Conservation (phyloP, 2,797 vertebrate genomes). For the Enteromius argenteus region DNA sequence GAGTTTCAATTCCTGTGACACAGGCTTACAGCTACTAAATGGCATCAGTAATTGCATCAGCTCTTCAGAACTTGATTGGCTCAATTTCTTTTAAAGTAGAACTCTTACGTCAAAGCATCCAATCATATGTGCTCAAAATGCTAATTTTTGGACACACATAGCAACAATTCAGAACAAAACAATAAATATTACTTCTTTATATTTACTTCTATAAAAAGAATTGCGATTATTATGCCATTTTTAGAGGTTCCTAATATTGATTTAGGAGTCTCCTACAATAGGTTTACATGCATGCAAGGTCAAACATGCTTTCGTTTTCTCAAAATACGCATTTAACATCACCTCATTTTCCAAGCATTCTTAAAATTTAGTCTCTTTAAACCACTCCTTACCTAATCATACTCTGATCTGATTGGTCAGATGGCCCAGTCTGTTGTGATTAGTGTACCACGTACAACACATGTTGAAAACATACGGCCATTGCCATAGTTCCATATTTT, state of each 20-base stretch:
- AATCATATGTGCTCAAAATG: not conserved
- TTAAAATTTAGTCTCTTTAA: not conserved
- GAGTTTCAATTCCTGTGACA: not conserved
- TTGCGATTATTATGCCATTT: not conserved
- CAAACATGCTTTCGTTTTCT: not conserved
- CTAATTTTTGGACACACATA: not conserved
- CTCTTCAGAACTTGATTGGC: constrained; percentile 25
- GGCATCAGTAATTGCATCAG: not conserved
- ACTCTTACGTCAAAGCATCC: not conserved
- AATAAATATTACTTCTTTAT: not conserved
- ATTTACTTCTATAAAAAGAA: not conserved
- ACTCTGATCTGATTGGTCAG: not conserved
- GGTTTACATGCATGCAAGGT: not conserved
- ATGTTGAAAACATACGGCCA: not conserved
- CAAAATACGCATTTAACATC: not conserved
- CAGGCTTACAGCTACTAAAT: not conserved
- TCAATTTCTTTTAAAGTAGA: not conserved
- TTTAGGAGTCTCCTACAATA: not conserved
- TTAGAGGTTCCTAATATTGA: not conserved
- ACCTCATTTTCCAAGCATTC: not conserved
- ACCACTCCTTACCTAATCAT: not conserved
- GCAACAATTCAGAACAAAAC: not conserved
- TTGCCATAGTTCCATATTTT: not conserved
- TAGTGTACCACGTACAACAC: not conserved
- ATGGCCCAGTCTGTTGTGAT: not conserved